phyloP scores from a whole-genome alignment of 1,140 invertebrate species.

The Megalopta genalis region DNA sequence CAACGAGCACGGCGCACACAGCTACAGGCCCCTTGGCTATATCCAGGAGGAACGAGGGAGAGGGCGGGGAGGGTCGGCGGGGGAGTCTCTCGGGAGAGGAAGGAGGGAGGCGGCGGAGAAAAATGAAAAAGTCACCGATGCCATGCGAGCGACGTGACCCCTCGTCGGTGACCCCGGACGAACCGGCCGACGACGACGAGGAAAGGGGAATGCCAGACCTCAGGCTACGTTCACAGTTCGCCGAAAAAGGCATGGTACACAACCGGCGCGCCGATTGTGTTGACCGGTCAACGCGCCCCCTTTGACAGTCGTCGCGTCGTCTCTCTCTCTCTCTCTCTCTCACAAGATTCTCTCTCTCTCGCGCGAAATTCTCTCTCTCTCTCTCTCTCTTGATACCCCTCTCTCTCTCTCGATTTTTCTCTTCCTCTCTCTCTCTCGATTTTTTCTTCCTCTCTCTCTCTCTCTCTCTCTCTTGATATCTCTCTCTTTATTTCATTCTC shows the following conservation, averaged over 20 bases:
- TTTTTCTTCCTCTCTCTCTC: too few relatives aligned
- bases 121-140: constrained; percentile 65
- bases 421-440: too few relatives aligned
- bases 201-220: constrained; percentile 59
- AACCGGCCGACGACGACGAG: constrained; percentile 61
- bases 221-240: constrained; percentile 62
- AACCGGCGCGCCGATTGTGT: constrained; percentile 60
- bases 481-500: too few relatives aligned
- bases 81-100: constrained; percentile 15
- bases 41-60: constrained; percentile 22
- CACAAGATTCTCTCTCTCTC: too few relatives aligned
- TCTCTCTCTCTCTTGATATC: too few relatives aligned
- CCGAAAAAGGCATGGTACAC: constrained; percentile 64
- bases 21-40: not conserved
- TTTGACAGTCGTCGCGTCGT: constrained; percentile 48
- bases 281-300: constrained; percentile 60
- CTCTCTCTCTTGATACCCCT: too few relatives aligned
- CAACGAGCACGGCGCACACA: constrained; percentile 31
- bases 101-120: constrained; percentile 25
- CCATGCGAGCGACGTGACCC: constrained; percentile 70
- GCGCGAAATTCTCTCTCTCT: too few relatives aligned
- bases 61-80: not conserved
- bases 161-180: constrained; percentile 67
- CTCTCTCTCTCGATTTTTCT: too few relatives aligned
- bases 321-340: too few relatives aligned